These are phyloP conservation scores for Ctenicera cuprea DNA, from an alignment of 2,888 invertebrate species.

Conservation along the genomic window DNA sequence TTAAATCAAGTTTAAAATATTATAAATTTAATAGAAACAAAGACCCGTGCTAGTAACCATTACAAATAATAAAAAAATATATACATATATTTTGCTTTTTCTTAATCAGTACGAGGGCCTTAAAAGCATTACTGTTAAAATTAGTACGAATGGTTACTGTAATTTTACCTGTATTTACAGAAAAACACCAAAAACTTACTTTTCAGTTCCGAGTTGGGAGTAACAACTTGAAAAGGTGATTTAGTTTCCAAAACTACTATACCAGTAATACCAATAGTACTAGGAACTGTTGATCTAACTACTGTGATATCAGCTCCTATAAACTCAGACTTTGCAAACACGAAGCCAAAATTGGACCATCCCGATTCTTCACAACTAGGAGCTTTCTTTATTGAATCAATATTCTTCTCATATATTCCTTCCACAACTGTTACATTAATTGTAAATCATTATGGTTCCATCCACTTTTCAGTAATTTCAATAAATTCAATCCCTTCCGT, in stretches of 20 bases:
- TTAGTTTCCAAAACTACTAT: constrained; percentile 88
- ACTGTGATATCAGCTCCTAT: constrained; percentile 85
- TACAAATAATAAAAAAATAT: no score
- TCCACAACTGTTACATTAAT: constrained; percentile 81
- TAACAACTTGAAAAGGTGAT: constrained; percentile 84
- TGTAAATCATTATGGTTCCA: constrained; percentile 80
- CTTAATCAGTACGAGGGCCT: no score
- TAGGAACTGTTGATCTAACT: constrained; percentile 81
- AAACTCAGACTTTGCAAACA: constrained; percentile 79
- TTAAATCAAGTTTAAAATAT: no score
- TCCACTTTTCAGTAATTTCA: constrained; percentile 77
- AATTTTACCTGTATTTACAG: no score
- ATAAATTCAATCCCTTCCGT: constrained; percentile 78
- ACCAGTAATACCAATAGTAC: constrained; percentile 80
- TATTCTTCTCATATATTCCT: constrained; percentile 80
- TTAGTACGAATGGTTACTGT: no score
- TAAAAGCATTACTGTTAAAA: no score
- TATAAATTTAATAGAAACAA: no score
- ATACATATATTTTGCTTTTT: no score
- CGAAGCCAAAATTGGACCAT: constrained; percentile 76
- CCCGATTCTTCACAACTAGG: constrained; percentile 63
- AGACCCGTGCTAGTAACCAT: no score
- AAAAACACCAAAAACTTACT: constrained; percentile 75
- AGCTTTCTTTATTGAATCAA: constrained; percentile 73
- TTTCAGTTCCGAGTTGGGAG: constrained; percentile 79